Evolutionary conservation across 1,140 invertebrate genomes (phyloP), one percentile per base, ranked within the genome.

Genomic region (Drosophila erecta): DNA sequence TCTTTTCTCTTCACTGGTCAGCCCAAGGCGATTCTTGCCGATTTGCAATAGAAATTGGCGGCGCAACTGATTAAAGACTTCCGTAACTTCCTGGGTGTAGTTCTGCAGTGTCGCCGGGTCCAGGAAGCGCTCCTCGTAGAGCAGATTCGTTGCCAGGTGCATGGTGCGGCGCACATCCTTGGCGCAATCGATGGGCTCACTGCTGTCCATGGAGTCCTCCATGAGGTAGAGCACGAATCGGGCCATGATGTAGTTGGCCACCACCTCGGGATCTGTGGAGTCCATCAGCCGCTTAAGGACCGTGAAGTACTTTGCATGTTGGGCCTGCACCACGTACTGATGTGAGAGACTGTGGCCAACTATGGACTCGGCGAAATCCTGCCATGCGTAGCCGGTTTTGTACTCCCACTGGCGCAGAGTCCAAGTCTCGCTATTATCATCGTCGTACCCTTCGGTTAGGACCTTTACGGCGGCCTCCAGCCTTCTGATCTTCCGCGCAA

Each of bases 241-340:
- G 5, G 81, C n/a, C 90, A 91, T 90, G 15, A 91, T 62, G 15
- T 91, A 91, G 35, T 24, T 78, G n/a, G 60, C 79, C 4, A 91
- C 30, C 6, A 76, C 37, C 14, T 76, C 57, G 8, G 41, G 17
- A 11, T 81, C 70, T 10, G 37, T 22, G 7, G 35, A 14, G 2
- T 71, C 40, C 4, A 91, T 15, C 1, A 92, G 22, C 0, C 22
- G 20, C 0, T 66, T 46, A 0, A 92, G 54, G 0, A 1, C 24
- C 0, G 2, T 30, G 1, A 90, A 65, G 50, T 85, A 81, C 0
- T 35, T 20, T 7, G 47, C 2, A 50, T 64, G 76, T 0, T 44
- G 10, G 0, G 73, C 51, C 20, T 73, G 38, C 3, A 90, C 0
- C 4, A 14, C 11, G 8, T 40, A 43, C 17, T 61, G 7, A 0